Conservation (phyloP, 37 sponge, comb jelly and placozoan species). For the Tethya wilhelma region DNA sequence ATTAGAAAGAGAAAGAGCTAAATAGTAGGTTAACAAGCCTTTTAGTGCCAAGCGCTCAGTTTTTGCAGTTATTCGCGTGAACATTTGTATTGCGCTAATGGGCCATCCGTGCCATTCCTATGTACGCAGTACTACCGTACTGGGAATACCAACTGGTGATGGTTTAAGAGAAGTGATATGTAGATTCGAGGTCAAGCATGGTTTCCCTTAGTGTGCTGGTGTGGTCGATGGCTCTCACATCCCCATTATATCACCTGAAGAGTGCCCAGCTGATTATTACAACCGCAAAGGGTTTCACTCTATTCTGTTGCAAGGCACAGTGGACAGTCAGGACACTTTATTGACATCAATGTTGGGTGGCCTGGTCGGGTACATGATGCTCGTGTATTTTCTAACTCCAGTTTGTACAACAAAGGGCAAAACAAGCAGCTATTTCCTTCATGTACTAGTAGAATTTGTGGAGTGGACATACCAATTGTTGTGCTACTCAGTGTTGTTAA, state of each 20-base stretch:
- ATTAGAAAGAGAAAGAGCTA: too few relatives aligned
- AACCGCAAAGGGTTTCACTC: conserved; percentile 40
- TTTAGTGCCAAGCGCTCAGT: too few relatives aligned
- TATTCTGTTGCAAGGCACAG: conserved; percentile 7
- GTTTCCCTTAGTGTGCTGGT: conserved; percentile 45
- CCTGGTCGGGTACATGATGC: conserved; percentile 46
- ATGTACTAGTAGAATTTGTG: conserved; percentile 1
- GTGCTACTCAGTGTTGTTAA: too few relatives aligned
- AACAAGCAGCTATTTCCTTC: neutral
- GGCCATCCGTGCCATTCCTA: too few relatives aligned
- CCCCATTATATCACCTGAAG: conserved; percentile 18
- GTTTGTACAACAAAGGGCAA: conserved; percentile 6
- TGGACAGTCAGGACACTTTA: conserved; percentile 7
- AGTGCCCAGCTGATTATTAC: conserved; percentile 35
- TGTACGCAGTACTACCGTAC: too few relatives aligned
- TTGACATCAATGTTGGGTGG: conserved; percentile 38
- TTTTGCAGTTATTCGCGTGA: too few relatives aligned
- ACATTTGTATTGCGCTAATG: too few relatives aligned
- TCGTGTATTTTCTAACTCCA: conserved; percentile 36
- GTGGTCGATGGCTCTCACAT: conserved; percentile 50
- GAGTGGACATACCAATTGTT: conserved; percentile 7
- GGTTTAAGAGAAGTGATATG: neutral
- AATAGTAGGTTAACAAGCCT: too few relatives aligned
- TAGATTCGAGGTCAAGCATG: conserved; percentile 9
- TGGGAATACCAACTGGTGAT: conserved; percentile 4